phyloP scores from a whole-genome alignment of 1,140 invertebrate genomes.

The Macrocentrus cingulum region DNA sequence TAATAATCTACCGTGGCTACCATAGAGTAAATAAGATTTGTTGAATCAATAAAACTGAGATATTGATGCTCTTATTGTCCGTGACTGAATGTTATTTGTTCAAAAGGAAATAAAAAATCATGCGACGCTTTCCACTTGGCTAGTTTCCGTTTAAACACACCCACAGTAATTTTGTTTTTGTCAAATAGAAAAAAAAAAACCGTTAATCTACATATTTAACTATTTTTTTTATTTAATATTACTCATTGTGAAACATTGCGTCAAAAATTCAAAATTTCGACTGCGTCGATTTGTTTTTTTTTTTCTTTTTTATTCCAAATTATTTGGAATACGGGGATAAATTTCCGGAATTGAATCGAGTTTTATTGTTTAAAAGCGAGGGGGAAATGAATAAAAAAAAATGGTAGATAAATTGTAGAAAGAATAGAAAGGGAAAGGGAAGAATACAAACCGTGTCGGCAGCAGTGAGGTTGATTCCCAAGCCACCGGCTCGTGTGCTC shows the following conservation, averaged over 20 bases:
- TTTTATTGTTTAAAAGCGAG: too few species aligned
- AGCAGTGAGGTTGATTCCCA: slow-evolving; percentile 97
- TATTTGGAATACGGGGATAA: too few species aligned
- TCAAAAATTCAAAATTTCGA: too few species aligned
- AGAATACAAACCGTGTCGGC: slow-evolving; percentile 85
- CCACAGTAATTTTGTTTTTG: slow-evolving; percentile 8
- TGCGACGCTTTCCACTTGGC: slow-evolving; percentile 11
- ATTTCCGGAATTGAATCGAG: too few species aligned
- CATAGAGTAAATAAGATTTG: slow-evolving; percentile 33
- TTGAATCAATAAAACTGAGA: slow-evolving; percentile 32
- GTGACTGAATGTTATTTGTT: slow-evolving; percentile 25
- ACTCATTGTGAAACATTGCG: too few species aligned
- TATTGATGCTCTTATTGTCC: slow-evolving; percentile 19
- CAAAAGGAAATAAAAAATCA: slow-evolving; percentile 12
- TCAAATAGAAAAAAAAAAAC: slow-evolving; percentile 13
- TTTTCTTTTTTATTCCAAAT: neutral
- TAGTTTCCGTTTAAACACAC: slow-evolving; percentile 5
- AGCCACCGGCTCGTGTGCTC: slow-evolving; percentile 93
- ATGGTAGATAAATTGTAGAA: neutral
- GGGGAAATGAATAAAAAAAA: slow-evolving; percentile 1
- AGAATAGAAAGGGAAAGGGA: slow-evolving; percentile 20
- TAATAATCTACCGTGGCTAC: slow-evolving; percentile 32
- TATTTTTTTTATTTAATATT: neutral
- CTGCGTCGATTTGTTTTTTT: neutral
- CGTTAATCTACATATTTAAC: slow-evolving; percentile 2